phyloP scores from a whole-genome alignment of 2,888 invertebrate genomes.

The Drosophila affinis region DNA sequence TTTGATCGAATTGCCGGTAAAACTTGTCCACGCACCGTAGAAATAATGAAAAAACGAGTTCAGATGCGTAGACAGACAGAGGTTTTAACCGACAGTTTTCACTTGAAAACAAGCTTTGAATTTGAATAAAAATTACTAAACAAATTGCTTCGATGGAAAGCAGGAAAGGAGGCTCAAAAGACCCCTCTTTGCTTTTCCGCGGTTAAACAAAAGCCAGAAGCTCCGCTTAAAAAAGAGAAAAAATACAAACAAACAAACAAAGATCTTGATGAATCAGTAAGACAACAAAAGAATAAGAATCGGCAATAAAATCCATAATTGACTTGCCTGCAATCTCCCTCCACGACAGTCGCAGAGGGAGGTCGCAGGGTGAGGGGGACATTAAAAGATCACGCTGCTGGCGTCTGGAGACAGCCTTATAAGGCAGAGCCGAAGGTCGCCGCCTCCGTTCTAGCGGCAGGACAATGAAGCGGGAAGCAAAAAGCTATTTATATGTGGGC shows the following conservation, averaged over 20 bases:
- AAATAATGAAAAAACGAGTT: slow-evolving; percentile 29
- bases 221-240: slow-evolving; percentile 17
- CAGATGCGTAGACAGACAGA: slow-evolving; percentile 65
- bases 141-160: background rate
- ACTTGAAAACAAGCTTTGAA: slow-evolving; percentile 49
- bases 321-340: background rate
- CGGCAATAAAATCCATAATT: background rate
- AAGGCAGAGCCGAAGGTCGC: slow-evolving; percentile 12
- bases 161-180: background rate
- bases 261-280: slow-evolving; percentile 58
- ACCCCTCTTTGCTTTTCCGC: slow-evolving; percentile 36
- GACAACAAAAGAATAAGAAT: slow-evolving; percentile 25
- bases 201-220: slow-evolving; percentile 49
- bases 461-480: slow-evolving; percentile 20
- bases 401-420: slow-evolving; percentile 2
- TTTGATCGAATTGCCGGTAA: slow-evolving; percentile 54
- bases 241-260: slow-evolving; percentile 43
- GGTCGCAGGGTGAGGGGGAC: background rate
- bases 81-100: slow-evolving; percentile 42
- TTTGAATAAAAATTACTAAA: slow-evolving; percentile 40
- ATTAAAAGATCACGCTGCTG: slow-evolving; percentile 6
- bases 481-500: slow-evolving; percentile 10
- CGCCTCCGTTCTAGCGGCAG: slow-evolving; percentile 14
- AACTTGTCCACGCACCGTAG: slow-evolving; percentile 54
- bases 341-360: background rate